Conservation (phyloP, 92 coral and sea anemone genomes). For the Plumapathes pennacea region DNA sequence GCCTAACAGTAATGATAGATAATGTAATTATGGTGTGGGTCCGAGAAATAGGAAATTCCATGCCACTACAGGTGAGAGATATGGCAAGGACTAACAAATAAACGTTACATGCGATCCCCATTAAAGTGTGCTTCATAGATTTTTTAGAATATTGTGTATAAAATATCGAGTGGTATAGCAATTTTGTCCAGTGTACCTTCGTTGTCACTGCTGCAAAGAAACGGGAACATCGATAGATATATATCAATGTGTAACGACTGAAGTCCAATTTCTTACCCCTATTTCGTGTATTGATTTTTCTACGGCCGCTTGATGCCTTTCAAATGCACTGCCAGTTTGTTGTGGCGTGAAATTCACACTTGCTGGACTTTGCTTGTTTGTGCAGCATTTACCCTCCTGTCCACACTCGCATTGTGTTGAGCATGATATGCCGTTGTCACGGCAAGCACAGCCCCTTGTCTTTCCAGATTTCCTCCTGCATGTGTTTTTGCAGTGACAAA, state of each 20-base stretch:
- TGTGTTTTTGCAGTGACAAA: background rate
- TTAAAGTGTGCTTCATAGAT: too few relatives aligned
- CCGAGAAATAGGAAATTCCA: too few relatives aligned
- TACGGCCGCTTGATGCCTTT: conserved; percentile 9
- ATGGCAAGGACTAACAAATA: background rate
- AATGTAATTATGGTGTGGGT: background rate
- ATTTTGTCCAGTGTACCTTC: too few relatives aligned
- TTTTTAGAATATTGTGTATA: too few relatives aligned
- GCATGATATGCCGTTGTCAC: background rate
- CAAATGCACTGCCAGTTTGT: too few relatives aligned
- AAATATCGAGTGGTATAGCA: too few relatives aligned
- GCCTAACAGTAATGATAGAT: conserved; percentile 2
- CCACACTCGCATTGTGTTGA: background rate
- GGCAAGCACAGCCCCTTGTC: conserved; percentile 4
- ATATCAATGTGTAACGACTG: too few relatives aligned
- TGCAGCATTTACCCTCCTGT: background rate
- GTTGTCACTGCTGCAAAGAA: too few relatives aligned
- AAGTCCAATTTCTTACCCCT: conserved; percentile 2
- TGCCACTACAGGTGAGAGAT: background rate
- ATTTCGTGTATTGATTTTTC: conserved; percentile 15
- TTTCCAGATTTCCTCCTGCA: background rate
- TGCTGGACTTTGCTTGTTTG: too few relatives aligned
- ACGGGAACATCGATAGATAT: too few relatives aligned
- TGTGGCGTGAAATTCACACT: too few relatives aligned
- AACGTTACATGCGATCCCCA: background rate